Evolutionary conservation across 2,888 invertebrate species (phyloP), one percentile per base, ranked within the genome.

Genomic region (Micoletzkya japonica): DNA sequence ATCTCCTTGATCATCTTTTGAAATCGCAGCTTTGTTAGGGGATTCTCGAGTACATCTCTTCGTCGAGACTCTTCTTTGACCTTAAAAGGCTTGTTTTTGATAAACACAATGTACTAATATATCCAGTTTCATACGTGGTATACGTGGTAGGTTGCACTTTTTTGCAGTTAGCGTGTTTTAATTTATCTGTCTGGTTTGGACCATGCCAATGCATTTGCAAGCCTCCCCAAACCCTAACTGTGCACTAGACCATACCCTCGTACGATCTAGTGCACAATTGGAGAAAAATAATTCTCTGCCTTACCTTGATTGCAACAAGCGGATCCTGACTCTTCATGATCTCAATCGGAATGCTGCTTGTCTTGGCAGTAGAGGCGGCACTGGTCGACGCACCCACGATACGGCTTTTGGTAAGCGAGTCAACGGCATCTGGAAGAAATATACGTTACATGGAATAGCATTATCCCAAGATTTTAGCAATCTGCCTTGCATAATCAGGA

Each of bases 241-340:
- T n/a, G n/a, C n/a, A n/a, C n/a, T n/a, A n/a, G n/a, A n/a, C n/a
- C n/a, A n/a, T n/a, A n/a, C n/a, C n/a, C n/a, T n/a, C n/a, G n/a
- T n/a, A n/a, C n/a, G n/a, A n/a, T n/a, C n/a, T n/a, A n/a, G n/a
- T n/a, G n/a, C n/a, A n/a, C n/a, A n/a, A n/a, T n/a, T 44, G 20
- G 10, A 56, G 7, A 56, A 17, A 56, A 17, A 56, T 56, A 56
- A 17, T 17, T 56, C 44, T 10, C 44, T 39, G 32, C 14, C 56
- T 44, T 32, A 82, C 82, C 71, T 77, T 81, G 17, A 83, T 71
- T 6, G 81, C 81, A 24, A 82, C 82, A 36, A 83, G 75, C 0
- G 83, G 83, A 72, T 83, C 83, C 59, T 83, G 82, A 6, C 74
- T 77, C 28, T 80, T 74, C 57, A 81, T 79, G 7, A 80, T 73